phyloP scores from a whole-genome alignment of 37 sponge, comb jelly and placozoan species.

The Bolinopsis microptera region DNA sequence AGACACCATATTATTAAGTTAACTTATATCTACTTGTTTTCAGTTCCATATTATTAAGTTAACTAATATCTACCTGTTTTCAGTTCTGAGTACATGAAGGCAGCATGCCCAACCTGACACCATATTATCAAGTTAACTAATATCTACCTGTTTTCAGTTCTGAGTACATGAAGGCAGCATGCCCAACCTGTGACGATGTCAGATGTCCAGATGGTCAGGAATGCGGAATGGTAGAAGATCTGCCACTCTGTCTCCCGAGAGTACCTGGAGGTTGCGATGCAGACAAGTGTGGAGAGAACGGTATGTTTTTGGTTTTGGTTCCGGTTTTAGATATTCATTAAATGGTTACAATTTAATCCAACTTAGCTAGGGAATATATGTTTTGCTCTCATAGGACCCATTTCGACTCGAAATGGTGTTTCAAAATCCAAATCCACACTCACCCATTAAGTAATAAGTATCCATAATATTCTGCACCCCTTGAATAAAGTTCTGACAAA shows the following conservation, averaged over 20 bases:
- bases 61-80: too few relatives aligned
- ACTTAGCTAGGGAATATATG: too few relatives aligned
- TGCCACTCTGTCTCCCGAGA: background rate
- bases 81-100: background rate
- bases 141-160: background rate
- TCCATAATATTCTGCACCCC: too few relatives aligned
- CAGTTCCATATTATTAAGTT: too few relatives aligned
- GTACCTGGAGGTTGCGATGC: constrained; percentile 16
- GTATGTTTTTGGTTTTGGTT: background rate
- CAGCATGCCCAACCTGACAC: background rate
- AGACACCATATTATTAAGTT: too few relatives aligned
- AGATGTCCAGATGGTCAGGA: background rate
- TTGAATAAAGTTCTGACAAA: too few relatives aligned
- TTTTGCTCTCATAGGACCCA: too few relatives aligned
- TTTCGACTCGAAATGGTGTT: too few relatives aligned
- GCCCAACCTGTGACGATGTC: constrained; percentile 34
- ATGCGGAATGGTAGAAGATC: background rate
- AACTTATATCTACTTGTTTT: too few relatives aligned
- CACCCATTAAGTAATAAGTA: background rate
- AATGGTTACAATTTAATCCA: background rate
- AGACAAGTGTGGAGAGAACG: background rate
- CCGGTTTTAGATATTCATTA: background rate
- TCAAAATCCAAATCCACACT: background rate
- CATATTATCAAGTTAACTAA: too few relatives aligned
- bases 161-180: background rate